These are phyloP conservation scores for Malurus leucopterus DNA, from an alignment of 2,797 vertebrate species.

Conservation along the genomic window DNA sequence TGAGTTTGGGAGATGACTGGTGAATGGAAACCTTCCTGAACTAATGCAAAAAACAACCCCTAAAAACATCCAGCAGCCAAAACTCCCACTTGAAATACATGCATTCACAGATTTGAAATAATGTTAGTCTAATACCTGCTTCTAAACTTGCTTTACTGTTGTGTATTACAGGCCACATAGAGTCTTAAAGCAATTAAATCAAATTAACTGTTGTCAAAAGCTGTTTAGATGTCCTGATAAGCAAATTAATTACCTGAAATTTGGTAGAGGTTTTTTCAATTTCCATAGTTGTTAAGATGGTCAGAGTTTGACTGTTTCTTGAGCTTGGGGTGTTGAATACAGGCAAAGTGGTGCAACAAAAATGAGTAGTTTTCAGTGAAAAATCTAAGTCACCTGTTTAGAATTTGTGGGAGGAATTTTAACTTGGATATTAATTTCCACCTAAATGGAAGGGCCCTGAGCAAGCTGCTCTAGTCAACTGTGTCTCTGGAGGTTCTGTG, in stretches of 20 bases:
- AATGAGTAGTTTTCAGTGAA: neutral
- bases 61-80: neutral
- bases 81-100: neutral
- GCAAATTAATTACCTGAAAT: neutral
- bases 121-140: neutral
- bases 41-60: neutral
- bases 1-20: neutral
- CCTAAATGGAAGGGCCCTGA: neutral
- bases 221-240: neutral
- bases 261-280: neutral
- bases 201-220: neutral
- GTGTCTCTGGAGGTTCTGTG: neutral
- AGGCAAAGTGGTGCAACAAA: neutral
- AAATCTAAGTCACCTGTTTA: neutral
- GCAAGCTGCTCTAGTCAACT: neutral
- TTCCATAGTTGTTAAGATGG: neutral
- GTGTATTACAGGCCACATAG: neutral
- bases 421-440: neutral
- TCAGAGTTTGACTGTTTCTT: neutral
- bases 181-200: neutral
- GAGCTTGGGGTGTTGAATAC: neutral
- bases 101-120: neutral
- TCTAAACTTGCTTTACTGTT: neutral
- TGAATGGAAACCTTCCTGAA: neutral
- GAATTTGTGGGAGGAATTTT: neutral